Evolutionary conservation across 2,797 vertebrate genomes (phyloP).

Genomic region (Sebastes cheni): DNA sequence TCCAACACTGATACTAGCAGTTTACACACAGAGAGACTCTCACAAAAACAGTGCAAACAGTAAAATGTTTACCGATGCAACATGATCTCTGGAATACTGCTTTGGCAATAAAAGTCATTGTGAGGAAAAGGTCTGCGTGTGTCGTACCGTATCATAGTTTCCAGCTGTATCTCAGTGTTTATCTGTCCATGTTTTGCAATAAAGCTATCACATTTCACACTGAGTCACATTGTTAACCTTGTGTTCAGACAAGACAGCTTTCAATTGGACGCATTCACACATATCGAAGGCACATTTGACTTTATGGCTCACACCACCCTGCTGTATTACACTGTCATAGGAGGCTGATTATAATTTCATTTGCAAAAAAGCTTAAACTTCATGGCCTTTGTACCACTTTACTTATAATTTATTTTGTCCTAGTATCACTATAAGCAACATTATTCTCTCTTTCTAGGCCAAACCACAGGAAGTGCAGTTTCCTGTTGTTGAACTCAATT

Average conservation of each 20-base stretch:
- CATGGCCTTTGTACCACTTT: neutral
- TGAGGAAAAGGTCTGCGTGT: neutral
- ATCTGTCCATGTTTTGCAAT: neutral
- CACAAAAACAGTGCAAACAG: constrained; percentile 11
- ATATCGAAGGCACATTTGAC: neutral
- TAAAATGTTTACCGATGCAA: constrained; percentile 22
- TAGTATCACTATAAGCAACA: fast-evolving
- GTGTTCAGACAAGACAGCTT: neutral
- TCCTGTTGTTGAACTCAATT: neutral
- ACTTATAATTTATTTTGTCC: neutral
- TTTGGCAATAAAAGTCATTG: neutral
- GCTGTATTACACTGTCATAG: neutral
- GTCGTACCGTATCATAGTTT: neutral
- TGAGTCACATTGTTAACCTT: neutral
- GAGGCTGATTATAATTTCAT: neutral
- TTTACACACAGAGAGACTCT: neutral
- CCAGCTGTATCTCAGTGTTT: neutral
- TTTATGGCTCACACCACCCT: neutral
- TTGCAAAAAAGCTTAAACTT: neutral
- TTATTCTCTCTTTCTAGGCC: neutral
- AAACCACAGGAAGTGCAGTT: constrained; percentile 16
- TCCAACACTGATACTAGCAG: neutral
- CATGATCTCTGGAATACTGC: neutral
- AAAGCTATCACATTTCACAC: neutral
- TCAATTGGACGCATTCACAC: neutral